Evolutionary conservation across 2,888 invertebrate species (phyloP), one percentile per base, ranked within the genome.

Genomic region (Cordylochernes scorpioides): DNA sequence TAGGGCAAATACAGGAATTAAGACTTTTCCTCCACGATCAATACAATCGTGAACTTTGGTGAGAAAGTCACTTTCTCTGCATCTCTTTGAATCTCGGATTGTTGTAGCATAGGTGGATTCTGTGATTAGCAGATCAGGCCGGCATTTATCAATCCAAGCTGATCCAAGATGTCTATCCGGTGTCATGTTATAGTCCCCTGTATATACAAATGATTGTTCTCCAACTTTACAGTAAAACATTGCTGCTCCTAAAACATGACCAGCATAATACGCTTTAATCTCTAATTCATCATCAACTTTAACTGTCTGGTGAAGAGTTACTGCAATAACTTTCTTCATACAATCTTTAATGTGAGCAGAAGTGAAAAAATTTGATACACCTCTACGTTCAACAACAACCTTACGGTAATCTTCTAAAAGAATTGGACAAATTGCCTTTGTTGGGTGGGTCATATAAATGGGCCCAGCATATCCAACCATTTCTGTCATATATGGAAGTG

Each of bases 161-260:
- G 94, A 88, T 2, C 97, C 97, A 36, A 99, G 61, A 62, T 97
- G 97, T 30, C 97, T 62, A 54, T 99, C 97, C 0, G 97, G 94
- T 0, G 97, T 97, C 91, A 97, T 99, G 50, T 97, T 99, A 50
- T 86, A 99, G 53, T 99, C 97, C 9, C 97, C 94, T 0, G 97
- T 97, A 48, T 97, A 97, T 0, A 97, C 88, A 28, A 97, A 72
- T 3, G 88, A 86, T 48, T 91, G 86, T n/a, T 74, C 71, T 2
- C 94, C 94, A 15, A 91, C 88, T 44, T 67, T 62, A 27, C 97
- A 69, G 66, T 84, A 77, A 57, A 97, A 97, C 94, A 97, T 97
- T 3, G 91, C 91, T 7, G 97, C 97, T 3, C 97, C 97, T 8
- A 99, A 60, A 0, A 97, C 97, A 58, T 99, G 97, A 0, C 97